These are phyloP conservation scores for Rhinopomastus cyanomelas DNA, from an alignment of 2,113 vertebrate genomes.

Conservation along the genomic window DNA sequence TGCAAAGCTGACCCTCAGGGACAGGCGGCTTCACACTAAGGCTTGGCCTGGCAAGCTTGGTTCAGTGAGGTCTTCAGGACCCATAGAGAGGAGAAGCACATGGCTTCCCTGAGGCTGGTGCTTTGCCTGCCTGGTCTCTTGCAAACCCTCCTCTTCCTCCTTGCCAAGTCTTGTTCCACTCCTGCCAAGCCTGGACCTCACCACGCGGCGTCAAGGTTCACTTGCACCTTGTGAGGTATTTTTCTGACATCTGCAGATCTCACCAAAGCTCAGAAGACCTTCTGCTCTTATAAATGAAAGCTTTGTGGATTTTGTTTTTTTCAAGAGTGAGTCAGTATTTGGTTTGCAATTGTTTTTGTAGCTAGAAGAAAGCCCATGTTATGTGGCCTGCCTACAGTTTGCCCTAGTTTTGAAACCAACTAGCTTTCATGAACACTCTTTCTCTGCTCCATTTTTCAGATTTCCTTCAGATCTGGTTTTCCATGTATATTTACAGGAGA, in stretches of 20 bases:
- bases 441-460: neutral
- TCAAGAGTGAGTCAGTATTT: neutral
- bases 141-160: neutral
- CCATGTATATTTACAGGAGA: neutral
- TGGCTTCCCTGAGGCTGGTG: neutral
- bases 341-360: neutral
- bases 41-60: fast-evolving
- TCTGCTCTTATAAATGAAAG: neutral
- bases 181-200: neutral
- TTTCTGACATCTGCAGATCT: neutral
- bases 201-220: neutral
- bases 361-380: neutral
- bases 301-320: neutral
- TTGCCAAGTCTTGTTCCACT: neutral
- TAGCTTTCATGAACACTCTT: neutral
- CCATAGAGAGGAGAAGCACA: neutral
- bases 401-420: neutral
- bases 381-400: neutral
- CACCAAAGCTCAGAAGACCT: neutral
- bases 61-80: neutral
- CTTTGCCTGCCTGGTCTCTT: neutral
- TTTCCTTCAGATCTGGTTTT: neutral
- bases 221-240: neutral
- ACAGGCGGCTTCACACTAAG: neutral
- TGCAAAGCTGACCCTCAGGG: neutral